Conservation (phyloP, 2,113 vertebrate species). For the Oriolus oriolus region DNA sequence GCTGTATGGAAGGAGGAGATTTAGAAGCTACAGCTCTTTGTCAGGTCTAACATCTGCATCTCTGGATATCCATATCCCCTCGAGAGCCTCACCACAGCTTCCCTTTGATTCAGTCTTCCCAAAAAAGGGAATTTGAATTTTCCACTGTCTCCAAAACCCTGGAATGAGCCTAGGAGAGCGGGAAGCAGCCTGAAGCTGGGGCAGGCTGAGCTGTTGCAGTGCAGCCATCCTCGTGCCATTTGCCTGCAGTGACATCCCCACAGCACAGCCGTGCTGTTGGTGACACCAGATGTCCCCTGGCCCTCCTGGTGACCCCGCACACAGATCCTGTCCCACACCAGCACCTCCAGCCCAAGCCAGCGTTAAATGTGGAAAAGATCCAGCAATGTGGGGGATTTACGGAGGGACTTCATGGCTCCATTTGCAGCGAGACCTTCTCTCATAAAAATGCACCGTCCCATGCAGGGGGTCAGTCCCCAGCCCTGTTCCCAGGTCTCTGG, state of each 20-base stretch:
- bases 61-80: background rate
- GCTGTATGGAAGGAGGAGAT: background rate
- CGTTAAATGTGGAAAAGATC: background rate
- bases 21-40: background rate
- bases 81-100: background rate
- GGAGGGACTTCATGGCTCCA: accelerated
- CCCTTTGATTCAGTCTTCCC: background rate
- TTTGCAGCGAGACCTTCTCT: background rate
- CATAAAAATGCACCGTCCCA: background rate
- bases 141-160: background rate
- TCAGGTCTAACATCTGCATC: background rate
- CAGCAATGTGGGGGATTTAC: accelerated
- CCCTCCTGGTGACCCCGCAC: accelerated
- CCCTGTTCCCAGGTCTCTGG: background rate
- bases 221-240: background rate
- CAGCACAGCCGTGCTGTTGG: background rate
- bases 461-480: accelerated
- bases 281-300: background rate
- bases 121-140: background rate
- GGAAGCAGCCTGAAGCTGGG: background rate
- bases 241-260: accelerated
- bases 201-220: background rate
- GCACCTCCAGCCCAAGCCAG: background rate
- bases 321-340: background rate
- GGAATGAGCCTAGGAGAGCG: background rate